Evolutionary conservation across 2,113 vertebrate species (phyloP), one percentile per base, ranked within the genome.

Genomic region (Trachemys scripta): DNA sequence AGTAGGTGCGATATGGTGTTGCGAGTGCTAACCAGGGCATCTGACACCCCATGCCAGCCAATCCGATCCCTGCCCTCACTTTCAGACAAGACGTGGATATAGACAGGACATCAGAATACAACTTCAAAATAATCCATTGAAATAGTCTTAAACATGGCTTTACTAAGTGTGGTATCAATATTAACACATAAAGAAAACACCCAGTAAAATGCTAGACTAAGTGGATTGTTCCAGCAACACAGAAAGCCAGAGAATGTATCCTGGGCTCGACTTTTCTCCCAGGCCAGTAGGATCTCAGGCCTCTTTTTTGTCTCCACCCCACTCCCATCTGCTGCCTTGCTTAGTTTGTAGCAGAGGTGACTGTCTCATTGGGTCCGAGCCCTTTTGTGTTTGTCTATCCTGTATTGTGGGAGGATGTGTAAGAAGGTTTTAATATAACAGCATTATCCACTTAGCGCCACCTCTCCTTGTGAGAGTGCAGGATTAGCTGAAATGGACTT

Each of bases 21-120:
- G 84, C 82, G 12, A 57, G 45, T 47, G 49, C 87, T 97, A 92
- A 92, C 57, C 96, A 54, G 8, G 19, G 17, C 75, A 10, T 45
- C 47, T 29, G 49, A 72, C 22, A 10, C 29, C 31, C 62, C 3
- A 54, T 16, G 24, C n/a, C n/a, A 78, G 56, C 25, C 56, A 57
- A 5, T 17, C 83, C 7, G 54, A 11, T 53, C 72, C 42, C 38
- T 45, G 22, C 38, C 25, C 25, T 78, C 42, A 14, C 42, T 78
- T 24, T 88, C 85, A 47, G 50, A 2, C 80, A 75, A 84, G 85
- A 84, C 19, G 14, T 25, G 56, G 5, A 7, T 35, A 5, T 50
- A 1, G 8, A 2, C n/a, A 86, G 72, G 88, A 90, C 29, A 53
- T 82, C 42, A 2, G 76, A 93, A 16, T 53, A 19, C 42, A 42